Evolutionary conservation across 2,113 vertebrate genomes (phyloP), one percentile per base, ranked within the genome.

Genomic region (Thamnophis sirtalis): DNA sequence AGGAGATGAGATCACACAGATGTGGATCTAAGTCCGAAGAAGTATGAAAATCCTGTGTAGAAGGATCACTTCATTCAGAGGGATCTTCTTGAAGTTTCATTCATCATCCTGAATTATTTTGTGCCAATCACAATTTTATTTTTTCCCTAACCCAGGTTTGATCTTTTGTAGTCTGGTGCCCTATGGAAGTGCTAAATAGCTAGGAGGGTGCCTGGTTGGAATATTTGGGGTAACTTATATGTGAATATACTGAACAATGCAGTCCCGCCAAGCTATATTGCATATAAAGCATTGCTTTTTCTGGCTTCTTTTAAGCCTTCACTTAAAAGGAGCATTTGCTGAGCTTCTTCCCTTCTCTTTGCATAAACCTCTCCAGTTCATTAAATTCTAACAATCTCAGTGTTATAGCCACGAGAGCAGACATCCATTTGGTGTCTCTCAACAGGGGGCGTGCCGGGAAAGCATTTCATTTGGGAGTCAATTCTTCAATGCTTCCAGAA

Each of bases 391-490:
- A 80, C 68, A 94, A 93, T 90, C 91, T 94, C 33, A 38, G 21
- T 56, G 58, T 58, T 68, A 89, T 92, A 56, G 90, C 91, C 88
- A 92, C 94, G 51, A 89, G 84, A 95, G 94, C 90, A 26, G 93
- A 93, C 94, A 88, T 93, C 26, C 93, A 93, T 96, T 92, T 95
- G 93, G 95, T 95, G 3, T 56, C 88, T 94, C 80, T 60, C 0
- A 0, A 90, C 49, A 95, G 89, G 87, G 91, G 93, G 85, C 5
- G 92, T 93, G 54, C 94, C 0, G 0, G 10, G 92, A 91, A 91
- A 33, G 58, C 90, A 19, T 92, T 91, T 48, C 1, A 56, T 80
- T 89, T 88, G 93, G 73, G 86, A 95, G 58, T 90, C 90, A 89
- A 91, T 91, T 73, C 3, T 0, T 10, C 0, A 1, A 43, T 19